Conservation (phyloP, 2,113 vertebrate species). For the Dermatemys mawii region DNA sequence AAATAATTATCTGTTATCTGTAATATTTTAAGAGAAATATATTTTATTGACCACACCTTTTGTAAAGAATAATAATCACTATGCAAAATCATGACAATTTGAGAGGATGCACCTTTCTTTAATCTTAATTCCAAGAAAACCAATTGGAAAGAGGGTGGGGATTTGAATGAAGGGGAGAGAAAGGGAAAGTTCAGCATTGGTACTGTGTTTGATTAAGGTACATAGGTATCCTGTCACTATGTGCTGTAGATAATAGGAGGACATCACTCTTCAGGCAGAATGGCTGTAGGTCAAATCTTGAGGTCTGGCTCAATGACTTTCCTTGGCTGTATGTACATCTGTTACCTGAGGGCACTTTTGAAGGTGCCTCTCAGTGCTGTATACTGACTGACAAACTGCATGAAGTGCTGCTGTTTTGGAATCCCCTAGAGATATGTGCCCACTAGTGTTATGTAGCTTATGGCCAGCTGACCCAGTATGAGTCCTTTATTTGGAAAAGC, state of each 20-base stretch:
- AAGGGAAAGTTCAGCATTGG: neutral
- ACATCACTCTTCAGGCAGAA: neutral
- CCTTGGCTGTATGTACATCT: neutral
- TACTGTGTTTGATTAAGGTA: neutral
- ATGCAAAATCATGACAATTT: neutral
- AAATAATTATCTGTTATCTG: neutral
- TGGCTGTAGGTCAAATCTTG: neutral
- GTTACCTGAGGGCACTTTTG: neutral
- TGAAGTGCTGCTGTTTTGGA: neutral
- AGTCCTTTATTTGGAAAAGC: neutral
- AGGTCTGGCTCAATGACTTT: neutral
- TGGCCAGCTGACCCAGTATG: neutral
- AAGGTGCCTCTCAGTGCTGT: neutral
- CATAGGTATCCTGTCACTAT: neutral
- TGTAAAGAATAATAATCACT: fast-evolving
- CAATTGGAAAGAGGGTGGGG: neutral
- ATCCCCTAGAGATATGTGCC: neutral
- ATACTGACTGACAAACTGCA: fast-evolving
- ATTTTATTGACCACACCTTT: neutral
- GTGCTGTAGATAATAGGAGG: neutral
- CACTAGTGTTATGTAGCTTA: neutral
- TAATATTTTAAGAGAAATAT: neutral
- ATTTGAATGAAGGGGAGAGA: neutral
- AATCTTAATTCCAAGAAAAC: neutral
- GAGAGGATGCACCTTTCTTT: too few relatives aligned